These are phyloP conservation scores for Catocala fraxini DNA, from an alignment of 2,888 invertebrate species.

Conservation along the genomic window DNA sequence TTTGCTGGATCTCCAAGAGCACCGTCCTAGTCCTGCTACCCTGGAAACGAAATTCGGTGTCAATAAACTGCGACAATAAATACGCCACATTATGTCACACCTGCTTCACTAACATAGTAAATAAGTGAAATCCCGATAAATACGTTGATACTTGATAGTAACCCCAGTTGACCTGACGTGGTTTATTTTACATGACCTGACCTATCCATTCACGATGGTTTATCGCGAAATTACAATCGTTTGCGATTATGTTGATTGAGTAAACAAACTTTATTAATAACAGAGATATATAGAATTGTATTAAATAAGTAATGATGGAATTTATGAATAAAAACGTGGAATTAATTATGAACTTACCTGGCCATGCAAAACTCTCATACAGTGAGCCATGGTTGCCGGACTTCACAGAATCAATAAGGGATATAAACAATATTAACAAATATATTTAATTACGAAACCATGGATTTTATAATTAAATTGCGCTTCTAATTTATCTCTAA, in stretches of 20 bases:
- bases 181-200: constrained; percentile 67
- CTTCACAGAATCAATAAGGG: constrained; percentile 66
- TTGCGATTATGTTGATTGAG: constrained; percentile 59
- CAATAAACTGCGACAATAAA: constrained; percentile 12
- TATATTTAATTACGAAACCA: constrained; percentile 74
- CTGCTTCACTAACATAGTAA: constrained; percentile 14
- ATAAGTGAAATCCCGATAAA: constrained; percentile 35
- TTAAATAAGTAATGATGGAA: constrained; percentile 11
- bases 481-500: constrained; percentile 46
- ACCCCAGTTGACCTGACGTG: constrained; percentile 63
- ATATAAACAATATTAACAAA: constrained; percentile 56
- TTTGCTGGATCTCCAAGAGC: constrained; percentile 90
- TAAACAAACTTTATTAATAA: constrained; percentile 66
- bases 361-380: constrained; percentile 92
- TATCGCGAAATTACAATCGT: constrained; percentile 58
- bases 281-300: constrained; percentile 8
- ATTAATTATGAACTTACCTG: constrained; percentile 86
- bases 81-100: not conserved
- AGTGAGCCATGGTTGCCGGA: constrained; percentile 91
- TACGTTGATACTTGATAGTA: constrained; percentile 35
- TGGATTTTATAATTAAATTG: constrained; percentile 64
- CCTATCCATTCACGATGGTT: constrained; percentile 66
- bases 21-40: constrained; percentile 86
- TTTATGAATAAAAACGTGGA: constrained; percentile 52
- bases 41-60: constrained; percentile 65